Base-by-base conservation (phyloP, 1,140 invertebrate genomes). In the Goniozus legneri region DNA sequence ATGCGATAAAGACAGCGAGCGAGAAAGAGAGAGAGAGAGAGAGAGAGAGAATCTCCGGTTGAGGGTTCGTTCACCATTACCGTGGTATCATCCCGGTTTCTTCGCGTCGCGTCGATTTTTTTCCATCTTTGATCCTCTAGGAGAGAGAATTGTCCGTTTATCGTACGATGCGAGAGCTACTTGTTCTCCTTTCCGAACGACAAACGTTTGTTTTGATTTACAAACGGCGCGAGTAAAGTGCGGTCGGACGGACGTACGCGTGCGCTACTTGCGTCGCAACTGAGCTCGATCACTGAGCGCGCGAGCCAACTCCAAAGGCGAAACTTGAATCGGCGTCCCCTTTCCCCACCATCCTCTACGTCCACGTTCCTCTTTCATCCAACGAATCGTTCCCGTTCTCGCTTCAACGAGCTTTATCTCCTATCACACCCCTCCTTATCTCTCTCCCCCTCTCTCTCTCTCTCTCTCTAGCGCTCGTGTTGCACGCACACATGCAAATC, bases 241-340 rank as follows among this genome's bases (percentile, higher is more conserved):
- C n/a, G n/a, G n/a, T n/a, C 15, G 1, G 2, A 35, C 33, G 24
- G 10, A 27, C 10, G 7, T 8, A 19, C 14, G 12, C 24, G 22
- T 13, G 14, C 13, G 33, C 10, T n/a, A 10, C 14, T n/a, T 8
- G 3, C 14, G 42, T 15, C 15, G 41, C n/a, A 21, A 2, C 32
- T 6, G 8, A 0, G 40, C n/a, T n/a, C 20, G 18, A 43, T 24
- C 22, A 36, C 40, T 36, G 30, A 47, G 15, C 8, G 8, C 21
- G n/a, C 32, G 32, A 12, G 39, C 39, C 16, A 31, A 47, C 10
- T 19, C 36, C 10, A 7, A n/a, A 32, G 19, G 30, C 44, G 36
- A 39, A 38, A 36, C 46, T 35, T 19, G 7, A 24, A 48, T 35
- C 39, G 13, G 6, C 16, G 24, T 16, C 4, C n/a, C 10, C 13